phyloP scores from a whole-genome alignment of 2,888 invertebrate species.

The Choristoneura rosaceana region DNA sequence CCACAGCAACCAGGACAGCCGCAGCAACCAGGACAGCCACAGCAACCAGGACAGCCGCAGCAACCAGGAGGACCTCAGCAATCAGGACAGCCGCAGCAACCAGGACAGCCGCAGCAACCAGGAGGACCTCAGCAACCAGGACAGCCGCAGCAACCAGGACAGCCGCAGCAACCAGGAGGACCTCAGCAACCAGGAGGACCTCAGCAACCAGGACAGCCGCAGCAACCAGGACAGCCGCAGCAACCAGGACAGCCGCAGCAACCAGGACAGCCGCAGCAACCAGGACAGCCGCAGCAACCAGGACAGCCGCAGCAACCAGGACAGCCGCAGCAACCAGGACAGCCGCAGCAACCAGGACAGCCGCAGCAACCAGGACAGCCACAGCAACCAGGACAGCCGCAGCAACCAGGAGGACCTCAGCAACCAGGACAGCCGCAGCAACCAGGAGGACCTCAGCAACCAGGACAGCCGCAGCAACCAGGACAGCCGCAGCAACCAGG shows the following conservation, averaged over 20 bases:
- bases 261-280: neutral
- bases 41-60: neutral
- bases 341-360: neutral
- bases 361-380: neutral
- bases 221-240: neutral
- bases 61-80: too few species aligned
- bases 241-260: neutral
- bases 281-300: neutral
- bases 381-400: neutral
- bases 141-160: neutral
- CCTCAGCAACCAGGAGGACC: neutral
- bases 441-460: too few species aligned
- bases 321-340: neutral
- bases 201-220: neutral
- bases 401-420: too few species aligned
- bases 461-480: neutral
- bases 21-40: neutral
- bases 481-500: neutral
- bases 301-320: neutral
- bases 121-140: neutral
- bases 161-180: neutral
- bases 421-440: too few species aligned
- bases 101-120: neutral
- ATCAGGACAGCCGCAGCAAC: too few species aligned
- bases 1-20: slow-evolving; percentile 9